Conservation (phyloP, 2,113 vertebrate genomes). For the Tachysurus fulvidraco region DNA sequence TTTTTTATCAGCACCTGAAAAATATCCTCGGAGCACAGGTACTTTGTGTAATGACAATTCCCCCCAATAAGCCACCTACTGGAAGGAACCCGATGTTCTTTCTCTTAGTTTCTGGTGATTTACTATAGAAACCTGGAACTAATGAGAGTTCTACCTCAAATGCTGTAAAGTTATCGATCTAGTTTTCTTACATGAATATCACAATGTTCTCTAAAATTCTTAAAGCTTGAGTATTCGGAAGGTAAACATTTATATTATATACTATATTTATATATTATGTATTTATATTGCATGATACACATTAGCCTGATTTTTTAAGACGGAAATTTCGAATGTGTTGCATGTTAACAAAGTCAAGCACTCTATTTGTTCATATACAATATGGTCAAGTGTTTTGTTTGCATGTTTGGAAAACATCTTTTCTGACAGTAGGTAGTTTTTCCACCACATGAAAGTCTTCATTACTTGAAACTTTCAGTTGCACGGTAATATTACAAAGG, state of each 20-base stretch:
- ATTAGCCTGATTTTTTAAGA: neutral
- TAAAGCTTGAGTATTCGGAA: neutral
- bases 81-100: constrained; percentile 24
- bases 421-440: neutral
- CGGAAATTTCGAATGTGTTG: neutral
- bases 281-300: neutral
- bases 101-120: constrained; percentile 40
- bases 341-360: neutral
- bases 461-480: neutral
- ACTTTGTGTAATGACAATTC: neutral
- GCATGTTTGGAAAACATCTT: neutral
- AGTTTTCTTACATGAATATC: neutral
- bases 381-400: neutral
- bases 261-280: no score
- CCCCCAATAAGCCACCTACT: neutral
- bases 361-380: neutral
- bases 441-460: neutral
- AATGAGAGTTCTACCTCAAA: constrained; percentile 9
- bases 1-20: neutral
- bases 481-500: neutral
- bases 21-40: neutral
- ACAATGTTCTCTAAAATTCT: neutral
- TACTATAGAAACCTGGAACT: constrained; percentile 44
- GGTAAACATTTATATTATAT: no score
- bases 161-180: neutral